A percentile compares a stretch with the other conserved stretches of the same genome.
phyloP scores from a whole-genome alignment of 2,888 invertebrate genomes.

The Apotomis betuletana region DNA sequence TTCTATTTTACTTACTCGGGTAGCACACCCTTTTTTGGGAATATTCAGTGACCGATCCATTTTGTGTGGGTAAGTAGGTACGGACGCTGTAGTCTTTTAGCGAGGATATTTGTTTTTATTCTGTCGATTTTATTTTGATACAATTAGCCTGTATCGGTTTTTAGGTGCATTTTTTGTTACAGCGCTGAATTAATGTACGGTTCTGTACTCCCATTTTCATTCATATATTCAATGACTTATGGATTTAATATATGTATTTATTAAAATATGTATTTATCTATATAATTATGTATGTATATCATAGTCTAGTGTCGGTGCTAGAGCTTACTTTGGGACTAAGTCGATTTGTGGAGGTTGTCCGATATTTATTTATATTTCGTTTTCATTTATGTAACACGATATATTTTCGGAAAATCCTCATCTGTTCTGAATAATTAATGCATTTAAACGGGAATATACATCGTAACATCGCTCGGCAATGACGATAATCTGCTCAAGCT shows the following conservation, averaged over 20 bases:
- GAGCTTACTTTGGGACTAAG: no score
- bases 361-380: no score
- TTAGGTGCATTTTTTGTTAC: constrained; percentile 2
- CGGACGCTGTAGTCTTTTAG: constrained; percentile 5
- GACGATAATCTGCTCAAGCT: constrained; percentile 40
- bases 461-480: constrained; percentile 36
- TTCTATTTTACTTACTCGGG: constrained; percentile 25
- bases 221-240: no score
- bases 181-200: background rate
- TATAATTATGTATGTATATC: no score
- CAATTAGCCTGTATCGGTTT: background rate
- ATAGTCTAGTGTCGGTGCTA: no score
- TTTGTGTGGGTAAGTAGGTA: background rate
- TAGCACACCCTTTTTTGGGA: constrained; percentile 30
- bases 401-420: background rate
- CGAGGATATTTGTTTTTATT: constrained; percentile 3
- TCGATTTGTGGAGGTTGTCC: no score
- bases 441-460: background rate
- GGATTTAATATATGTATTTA: no score
- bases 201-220: no score
- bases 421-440: constrained; percentile 4
- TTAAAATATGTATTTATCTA: no score
- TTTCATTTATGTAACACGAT: background rate
- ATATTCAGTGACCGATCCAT: constrained; percentile 5
- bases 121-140: background rate